Percentiles rank a stretch among this genome's conserved stretches.
These are phyloP conservation scores for Xestobium rufovillosum DNA, from an alignment of 2,888 invertebrate genomes.

Conservation along the genomic window DNA sequence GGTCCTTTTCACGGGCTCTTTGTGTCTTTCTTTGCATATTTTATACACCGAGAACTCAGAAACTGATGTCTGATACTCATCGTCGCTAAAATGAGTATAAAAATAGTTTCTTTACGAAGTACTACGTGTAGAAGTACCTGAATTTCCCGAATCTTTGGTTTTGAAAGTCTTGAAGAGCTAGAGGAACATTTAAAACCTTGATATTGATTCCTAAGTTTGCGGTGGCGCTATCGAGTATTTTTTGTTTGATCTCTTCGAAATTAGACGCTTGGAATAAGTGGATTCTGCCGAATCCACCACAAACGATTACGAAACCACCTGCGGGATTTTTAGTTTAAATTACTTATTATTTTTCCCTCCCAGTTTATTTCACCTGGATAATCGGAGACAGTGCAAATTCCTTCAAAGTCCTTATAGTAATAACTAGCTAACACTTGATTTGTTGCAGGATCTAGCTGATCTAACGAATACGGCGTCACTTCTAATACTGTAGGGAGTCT, in stretches of 20 bases:
- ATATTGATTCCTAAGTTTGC: conserved; percentile 76
- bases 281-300: conserved; percentile 84
- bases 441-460: conserved; percentile 85
- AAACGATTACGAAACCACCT: conserved; percentile 83
- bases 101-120: neutral
- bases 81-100: conserved; percentile 58
- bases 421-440: conserved; percentile 76
- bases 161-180: conserved; percentile 80
- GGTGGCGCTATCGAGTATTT: conserved; percentile 75
- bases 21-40: conserved; percentile 68
- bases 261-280: conserved; percentile 85
- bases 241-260: conserved; percentile 79
- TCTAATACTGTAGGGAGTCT: conserved; percentile 81
- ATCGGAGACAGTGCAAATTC: conserved; percentile 73
- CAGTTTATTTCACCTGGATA: conserved; percentile 62
- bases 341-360: too few species aligned
- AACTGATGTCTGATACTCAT: conserved; percentile 92
- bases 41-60: conserved; percentile 97
- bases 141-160: conserved; percentile 86
- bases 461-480: conserved; percentile 85
- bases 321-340: conserved; percentile 6
- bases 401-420: conserved; percentile 78
- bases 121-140: conserved; percentile 54
- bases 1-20: conserved; percentile 78
- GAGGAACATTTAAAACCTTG: conserved; percentile 68